Evolutionary conservation across 1,140 invertebrate species (phyloP).

Genomic region (Platorchestia sp.): DNA sequence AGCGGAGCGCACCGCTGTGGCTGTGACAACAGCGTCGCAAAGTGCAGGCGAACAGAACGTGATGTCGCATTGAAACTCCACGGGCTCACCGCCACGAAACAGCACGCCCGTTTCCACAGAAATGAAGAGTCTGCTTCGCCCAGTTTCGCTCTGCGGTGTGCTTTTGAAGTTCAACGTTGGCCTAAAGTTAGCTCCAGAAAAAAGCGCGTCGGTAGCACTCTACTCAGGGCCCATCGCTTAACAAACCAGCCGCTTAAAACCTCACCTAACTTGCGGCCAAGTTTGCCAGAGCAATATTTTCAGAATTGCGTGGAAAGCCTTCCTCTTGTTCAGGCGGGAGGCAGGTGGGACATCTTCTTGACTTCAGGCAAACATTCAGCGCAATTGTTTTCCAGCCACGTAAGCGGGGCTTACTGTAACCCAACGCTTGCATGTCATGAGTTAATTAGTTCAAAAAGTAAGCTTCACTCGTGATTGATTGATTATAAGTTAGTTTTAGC

Average conservation of each 20-base stretch:
- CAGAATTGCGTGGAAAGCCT: neutral
- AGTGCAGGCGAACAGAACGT: neutral
- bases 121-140: neutral
- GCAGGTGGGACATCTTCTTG: neutral
- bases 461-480: no score
- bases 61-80: neutral
- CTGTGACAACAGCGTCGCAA: neutral
- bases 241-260: conserved; percentile 6
- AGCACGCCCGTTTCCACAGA: neutral
- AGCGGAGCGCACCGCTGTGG: neutral
- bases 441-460: neutral
- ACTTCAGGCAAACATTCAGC: neutral
- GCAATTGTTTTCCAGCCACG: neutral
- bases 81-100: neutral
- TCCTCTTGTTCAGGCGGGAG: neutral
- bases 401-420: neutral
- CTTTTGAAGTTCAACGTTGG: neutral
- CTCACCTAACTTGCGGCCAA: neutral
- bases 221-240: neutral
- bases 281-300: neutral
- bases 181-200: neutral
- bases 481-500: no score
- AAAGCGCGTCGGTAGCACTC: neutral
- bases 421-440: neutral
- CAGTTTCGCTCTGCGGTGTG: neutral